Evolutionary conservation across 2,797 vertebrate species (phyloP), one percentile per base, ranked within the genome.

Genomic region (Cuculus canorus): DNA sequence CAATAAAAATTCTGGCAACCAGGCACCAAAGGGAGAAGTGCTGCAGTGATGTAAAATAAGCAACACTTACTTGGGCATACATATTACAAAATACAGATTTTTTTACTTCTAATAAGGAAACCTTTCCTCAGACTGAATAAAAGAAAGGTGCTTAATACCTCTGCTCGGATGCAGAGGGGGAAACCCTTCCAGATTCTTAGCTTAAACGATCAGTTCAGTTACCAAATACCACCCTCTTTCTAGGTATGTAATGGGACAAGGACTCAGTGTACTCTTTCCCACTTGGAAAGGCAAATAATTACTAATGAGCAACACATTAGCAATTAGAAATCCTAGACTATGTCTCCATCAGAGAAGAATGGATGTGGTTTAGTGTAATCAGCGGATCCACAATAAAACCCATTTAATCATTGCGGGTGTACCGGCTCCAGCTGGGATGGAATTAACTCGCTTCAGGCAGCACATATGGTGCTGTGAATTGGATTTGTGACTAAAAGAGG

Each of bases 161-260:
- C 47, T 88, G 50, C 43, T 75, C 33, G 79, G 23, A 68, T 39
- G 30, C 52, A 88, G 43, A 68, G 4, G 27, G 63, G 17, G 63
- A 41, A 83, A n/a, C 10, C 9, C 25, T 73, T 75, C 53, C n/a
- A 86, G 35, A 57, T 41, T 61, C 54, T 54, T 27, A 54, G 64
- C 12, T 73, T 54, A 81, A 50, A 71, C n/a, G 25, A 53, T 78
- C 70, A 48, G n/a, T 61, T 88, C 66, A 77, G 39, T 39, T 50
- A 83, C 9, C 24, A 86, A 37, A 60, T 12, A 69, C 4, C 14
- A 16, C 3, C 2, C 23, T 71, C 35, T 65, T 86, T 43, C 17
- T n/a, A 77, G 10, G 32, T n/a, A 24, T 0, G 0, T 28, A 27
- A 52, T 5, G 13, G 48, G 32, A 75, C 17, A 43, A 61, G 23